phyloP scores from a whole-genome alignment of 1,140 invertebrate genomes.

The Stegodyphus mimosarum region DNA sequence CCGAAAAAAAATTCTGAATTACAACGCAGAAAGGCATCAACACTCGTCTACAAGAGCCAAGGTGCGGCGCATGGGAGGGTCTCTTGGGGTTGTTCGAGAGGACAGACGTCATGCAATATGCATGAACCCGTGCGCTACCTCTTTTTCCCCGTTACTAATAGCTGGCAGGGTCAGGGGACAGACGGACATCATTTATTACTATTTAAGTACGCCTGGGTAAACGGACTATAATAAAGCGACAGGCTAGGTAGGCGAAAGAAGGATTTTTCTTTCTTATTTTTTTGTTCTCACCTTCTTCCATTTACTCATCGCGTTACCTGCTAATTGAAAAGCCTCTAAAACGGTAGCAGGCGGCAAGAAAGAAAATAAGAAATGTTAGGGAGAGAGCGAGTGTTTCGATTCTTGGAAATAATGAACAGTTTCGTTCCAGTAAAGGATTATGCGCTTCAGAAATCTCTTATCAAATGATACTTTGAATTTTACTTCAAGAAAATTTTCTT shows the following conservation, averaged over 20 bases:
- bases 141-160: slow-evolving; percentile 17
- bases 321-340: slow-evolving; percentile 15
- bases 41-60: background rate
- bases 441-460: no score
- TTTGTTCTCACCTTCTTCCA: background rate
- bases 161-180: background rate
- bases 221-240: background rate
- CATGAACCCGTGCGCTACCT: slow-evolving; percentile 18
- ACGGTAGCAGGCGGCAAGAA: background rate
- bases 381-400: background rate
- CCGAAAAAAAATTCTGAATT: no score
- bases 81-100: background rate
- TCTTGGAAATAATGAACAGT: background rate
- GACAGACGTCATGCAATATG: slow-evolving; percentile 20
- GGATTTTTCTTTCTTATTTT: slow-evolving; percentile 9
- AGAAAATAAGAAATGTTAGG: background rate
- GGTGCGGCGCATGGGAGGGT: background rate
- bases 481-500: no score
- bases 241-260: background rate
- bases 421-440: no score
- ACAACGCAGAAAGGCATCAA: no score
- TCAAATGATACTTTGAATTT: no score
- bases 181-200: slow-evolving; percentile 15
- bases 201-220: slow-evolving; percentile 4
- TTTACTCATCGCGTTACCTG: background rate